phyloP scores from a whole-genome alignment of 1,140 invertebrate species.

The Temnothorax longispinosus region DNA sequence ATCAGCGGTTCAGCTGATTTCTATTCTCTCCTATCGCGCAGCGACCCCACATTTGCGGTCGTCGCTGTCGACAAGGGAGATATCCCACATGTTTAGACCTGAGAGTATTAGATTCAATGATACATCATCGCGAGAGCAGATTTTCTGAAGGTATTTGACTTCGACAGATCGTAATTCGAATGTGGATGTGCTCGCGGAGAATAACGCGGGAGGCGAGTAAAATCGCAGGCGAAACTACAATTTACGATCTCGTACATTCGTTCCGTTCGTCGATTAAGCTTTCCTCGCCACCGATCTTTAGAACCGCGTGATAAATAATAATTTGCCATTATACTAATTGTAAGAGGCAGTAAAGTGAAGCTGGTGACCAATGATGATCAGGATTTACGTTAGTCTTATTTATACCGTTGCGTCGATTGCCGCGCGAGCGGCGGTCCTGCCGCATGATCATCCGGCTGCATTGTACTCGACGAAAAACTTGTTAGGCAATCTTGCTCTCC shows the following conservation, averaged over 20 bases:
- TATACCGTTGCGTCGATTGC: conserved; percentile 10
- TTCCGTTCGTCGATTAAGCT: conserved; percentile 67
- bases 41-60: conserved; percentile 33
- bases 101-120: background rate
- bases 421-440: background rate
- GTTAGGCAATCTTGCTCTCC: conserved; percentile 31
- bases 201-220: conserved; percentile 5
- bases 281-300: conserved; percentile 26
- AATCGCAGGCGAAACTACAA: conserved; percentile 63
- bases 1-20: background rate
- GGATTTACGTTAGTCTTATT: conserved; percentile 37
- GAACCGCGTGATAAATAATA: conserved; percentile 71
- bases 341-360: conserved; percentile 52
- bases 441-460: conserved; percentile 10
- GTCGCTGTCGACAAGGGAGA: background rate
- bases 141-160: background rate
- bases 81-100: conserved; percentile 10
- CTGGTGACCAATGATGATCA: conserved; percentile 39
- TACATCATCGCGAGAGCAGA: background rate
- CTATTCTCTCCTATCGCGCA: conserved; percentile 17
- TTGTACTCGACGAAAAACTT: conserved; percentile 37
- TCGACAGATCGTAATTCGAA: conserved; percentile 4
- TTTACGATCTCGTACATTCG: conserved; percentile 63
- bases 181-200: background rate
- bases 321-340: conserved; percentile 69